Base-by-base conservation (phyloP, 2,888 invertebrate genomes). In the Liposcelis brunnea region DNA sequence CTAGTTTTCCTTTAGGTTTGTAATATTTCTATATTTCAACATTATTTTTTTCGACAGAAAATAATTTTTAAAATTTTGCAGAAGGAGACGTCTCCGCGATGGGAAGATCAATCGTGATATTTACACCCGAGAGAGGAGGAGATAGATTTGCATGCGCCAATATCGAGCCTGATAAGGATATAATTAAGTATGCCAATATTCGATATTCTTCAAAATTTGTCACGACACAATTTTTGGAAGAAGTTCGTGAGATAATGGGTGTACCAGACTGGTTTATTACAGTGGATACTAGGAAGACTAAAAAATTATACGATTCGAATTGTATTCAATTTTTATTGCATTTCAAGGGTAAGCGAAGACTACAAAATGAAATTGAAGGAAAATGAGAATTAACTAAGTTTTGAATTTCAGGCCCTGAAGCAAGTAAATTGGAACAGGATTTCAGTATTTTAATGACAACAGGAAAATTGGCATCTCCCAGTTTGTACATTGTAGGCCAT, bases 221-320 rank as follows among this genome's bases (percentile, higher is more conserved):
- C 14, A 71, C 85, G 87, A 90, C 67, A 1, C 80, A 80, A 62
- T 91, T 91, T 65, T 72, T 91, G 52, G 77, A 77, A 47, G 86
- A 87, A 52, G 67, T 89, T 7, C 72, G 87, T 31, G 68, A 71
- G 44, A 77, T 87, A 21, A 72, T 91, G 77, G 87, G 86, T 21
- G 77, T 82, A 46, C 90, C 90, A 0, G 81, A 81, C 58, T 91
- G 91, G 91, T 82, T 89, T 77, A 59, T 91, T 52, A 77, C 80
- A 14, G 79, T 86, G 45, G 90, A 90, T 66, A 75, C 79, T 32
- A 71, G 89, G 5, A 77, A 78, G 59, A 86, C 87, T 0, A 79
- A 79, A 57, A 63, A 71, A 21, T 66, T 91, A 44, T 82, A 87
- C 58, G 70, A 74, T 50, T 80, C 81, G 47, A 72, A 80, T 40